phyloP scores from a whole-genome alignment of 2,113 vertebrate genomes.

The Microtus montanus region DNA sequence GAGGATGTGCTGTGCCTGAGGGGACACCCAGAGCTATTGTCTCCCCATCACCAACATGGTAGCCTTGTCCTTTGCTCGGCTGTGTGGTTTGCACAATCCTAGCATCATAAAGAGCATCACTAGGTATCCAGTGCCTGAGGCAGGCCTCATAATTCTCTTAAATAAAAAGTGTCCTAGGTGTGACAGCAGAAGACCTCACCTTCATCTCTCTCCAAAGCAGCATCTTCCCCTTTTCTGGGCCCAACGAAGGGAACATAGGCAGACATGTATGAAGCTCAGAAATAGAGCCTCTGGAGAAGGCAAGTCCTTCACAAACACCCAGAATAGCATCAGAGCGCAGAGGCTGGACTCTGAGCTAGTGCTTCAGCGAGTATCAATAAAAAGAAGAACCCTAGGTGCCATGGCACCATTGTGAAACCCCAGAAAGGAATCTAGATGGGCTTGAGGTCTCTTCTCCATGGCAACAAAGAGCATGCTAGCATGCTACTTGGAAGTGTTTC shows the following conservation, averaged over 20 bases:
- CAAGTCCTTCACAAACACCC: not conserved
- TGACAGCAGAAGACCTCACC: not conserved
- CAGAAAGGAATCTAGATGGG: not conserved
- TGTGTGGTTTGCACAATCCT: not conserved
- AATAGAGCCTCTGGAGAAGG: not conserved
- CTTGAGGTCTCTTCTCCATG: not conserved
- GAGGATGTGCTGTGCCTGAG: not conserved
- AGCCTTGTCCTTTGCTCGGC: not conserved
- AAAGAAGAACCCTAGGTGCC: not conserved
- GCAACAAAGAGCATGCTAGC: not conserved
- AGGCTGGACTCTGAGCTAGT: not conserved
- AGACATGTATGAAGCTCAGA: no score
- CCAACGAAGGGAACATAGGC: not conserved
- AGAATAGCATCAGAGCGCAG: accelerated
- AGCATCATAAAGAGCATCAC: not conserved
- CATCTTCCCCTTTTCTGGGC: not conserved
- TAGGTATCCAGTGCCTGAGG: not conserved
- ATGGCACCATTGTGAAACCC: not conserved
- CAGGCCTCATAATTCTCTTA: no score
- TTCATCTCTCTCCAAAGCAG: not conserved
- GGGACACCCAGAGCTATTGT: not conserved
- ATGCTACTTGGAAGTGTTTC: not conserved
- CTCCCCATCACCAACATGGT: accelerated
- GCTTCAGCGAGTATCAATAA: accelerated
- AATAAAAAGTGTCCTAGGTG: not conserved